phyloP scores from a whole-genome alignment of 2,113 vertebrate genomes.

The Anolis sagrei region DNA sequence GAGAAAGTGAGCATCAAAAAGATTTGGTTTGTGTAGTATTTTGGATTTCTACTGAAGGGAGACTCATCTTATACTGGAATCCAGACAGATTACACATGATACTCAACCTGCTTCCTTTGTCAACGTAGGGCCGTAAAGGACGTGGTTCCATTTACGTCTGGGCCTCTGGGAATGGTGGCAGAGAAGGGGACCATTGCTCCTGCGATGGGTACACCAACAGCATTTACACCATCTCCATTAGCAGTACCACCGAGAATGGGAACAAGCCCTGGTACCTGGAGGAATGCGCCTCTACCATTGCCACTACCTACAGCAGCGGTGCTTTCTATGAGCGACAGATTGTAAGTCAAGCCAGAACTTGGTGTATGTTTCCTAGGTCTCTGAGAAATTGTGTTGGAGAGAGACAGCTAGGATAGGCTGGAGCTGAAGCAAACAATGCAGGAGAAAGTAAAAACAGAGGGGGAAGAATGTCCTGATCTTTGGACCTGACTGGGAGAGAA shows the following conservation, averaged over 20 bases:
- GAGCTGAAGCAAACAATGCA: not conserved
- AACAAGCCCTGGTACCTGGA: conserved; percentile 89
- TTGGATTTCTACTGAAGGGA: too few species aligned
- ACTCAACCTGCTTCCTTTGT: conserved; percentile 25
- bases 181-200: conserved; percentile 89
- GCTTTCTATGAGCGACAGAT: conserved; percentile 87
- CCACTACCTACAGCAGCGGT: conserved; percentile 89
- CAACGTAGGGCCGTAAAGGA: conserved; percentile 86
- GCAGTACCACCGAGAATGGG: conserved; percentile 86
- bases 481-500: too few species aligned
- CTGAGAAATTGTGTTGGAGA: too few species aligned
- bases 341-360: conserved; percentile 72
- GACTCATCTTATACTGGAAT: not conserved
- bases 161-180: conserved; percentile 91
- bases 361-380: too few species aligned
- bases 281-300: conserved; percentile 88
- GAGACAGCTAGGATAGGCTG: not conserved
- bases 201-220: conserved; percentile 95
- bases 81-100: not conserved
- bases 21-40: too few species aligned
- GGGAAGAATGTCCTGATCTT: too few species aligned
- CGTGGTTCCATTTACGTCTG: conserved; percentile 93
- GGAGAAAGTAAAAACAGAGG: not conserved
- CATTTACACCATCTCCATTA: conserved; percentile 93
- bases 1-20: too few species aligned